Percentiles rank a stretch among this genome's conserved stretches.
Evolutionary conservation across 2,888 invertebrate genomes (phyloP).

Genomic region (Eudasyphora cyanicolor): DNA sequence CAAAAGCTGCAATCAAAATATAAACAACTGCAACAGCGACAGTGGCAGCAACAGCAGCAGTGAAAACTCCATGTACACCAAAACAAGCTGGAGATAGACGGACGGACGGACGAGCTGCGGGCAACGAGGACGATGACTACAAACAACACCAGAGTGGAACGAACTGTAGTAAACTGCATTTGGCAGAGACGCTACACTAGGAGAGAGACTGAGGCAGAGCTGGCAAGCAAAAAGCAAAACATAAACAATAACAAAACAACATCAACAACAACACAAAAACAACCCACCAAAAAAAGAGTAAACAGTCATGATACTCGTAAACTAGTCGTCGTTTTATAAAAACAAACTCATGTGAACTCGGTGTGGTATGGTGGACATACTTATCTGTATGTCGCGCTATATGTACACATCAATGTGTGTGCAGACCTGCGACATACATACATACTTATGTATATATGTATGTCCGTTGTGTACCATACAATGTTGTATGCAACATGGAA

Average conservation of each 20-base stretch:
- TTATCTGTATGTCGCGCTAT: too few relatives aligned
- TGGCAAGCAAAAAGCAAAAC: slow-evolving; percentile 23
- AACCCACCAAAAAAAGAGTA: slow-evolving; percentile 39
- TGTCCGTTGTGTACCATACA: background rate
- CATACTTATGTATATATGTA: background rate
- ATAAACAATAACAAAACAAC: slow-evolving; percentile 40
- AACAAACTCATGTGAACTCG: slow-evolving; percentile 34
- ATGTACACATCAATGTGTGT: too few relatives aligned
- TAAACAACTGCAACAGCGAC: slow-evolving; percentile 57
- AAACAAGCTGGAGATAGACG: background rate
- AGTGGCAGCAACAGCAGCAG: background rate
- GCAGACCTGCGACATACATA: background rate
- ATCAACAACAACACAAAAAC: slow-evolving; percentile 37
- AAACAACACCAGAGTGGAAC: slow-evolving; percentile 52
- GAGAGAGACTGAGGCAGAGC: background rate
- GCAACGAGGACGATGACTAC: background rate
- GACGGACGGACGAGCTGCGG: background rate
- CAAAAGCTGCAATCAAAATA: slow-evolving; percentile 71
- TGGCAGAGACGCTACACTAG: slow-evolving; percentile 7
- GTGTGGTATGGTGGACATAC: background rate
- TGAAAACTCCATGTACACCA: background rate
- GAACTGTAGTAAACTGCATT: slow-evolving; percentile 64
- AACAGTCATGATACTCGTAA: slow-evolving; percentile 58
- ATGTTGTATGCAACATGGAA: background rate
- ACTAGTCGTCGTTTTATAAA: slow-evolving; percentile 13